A percentile compares a stretch with the other conserved stretches of the same genome.
phyloP scores from a whole-genome alignment of 2,797 vertebrate species.

The Premnoplex brunnescens region DNA sequence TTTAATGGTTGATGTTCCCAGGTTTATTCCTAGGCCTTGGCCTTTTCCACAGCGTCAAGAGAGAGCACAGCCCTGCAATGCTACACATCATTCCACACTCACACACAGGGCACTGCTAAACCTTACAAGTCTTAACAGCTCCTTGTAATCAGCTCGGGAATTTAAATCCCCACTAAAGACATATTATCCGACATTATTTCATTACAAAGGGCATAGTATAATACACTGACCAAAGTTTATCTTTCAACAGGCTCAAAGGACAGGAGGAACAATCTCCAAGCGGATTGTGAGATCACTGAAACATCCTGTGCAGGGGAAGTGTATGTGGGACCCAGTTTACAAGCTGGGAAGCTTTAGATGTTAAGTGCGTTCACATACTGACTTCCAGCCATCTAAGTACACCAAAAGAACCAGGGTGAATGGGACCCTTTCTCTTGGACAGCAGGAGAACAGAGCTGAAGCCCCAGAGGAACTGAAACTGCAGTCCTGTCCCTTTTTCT shows the following conservation, averaged over 20 bases:
- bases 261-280: background rate
- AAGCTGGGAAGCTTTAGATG: background rate
- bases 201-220: slow-evolving; percentile 70
- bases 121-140: background rate
- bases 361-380: background rate
- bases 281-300: background rate
- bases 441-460: background rate
- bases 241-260: slow-evolving; percentile 43
- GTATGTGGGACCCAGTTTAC: background rate
- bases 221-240: slow-evolving; percentile 63
- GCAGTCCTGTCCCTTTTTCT: background rate
- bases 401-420: fast-evolving
- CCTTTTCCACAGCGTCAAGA: background rate
- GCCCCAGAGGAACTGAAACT: background rate
- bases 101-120: background rate
- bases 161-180: slow-evolving; percentile 65
- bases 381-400: background rate
- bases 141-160: slow-evolving; percentile 58
- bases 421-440: background rate
- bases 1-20: background rate
- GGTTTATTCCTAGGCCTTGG: background rate
- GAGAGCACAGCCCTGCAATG: fast-evolving
- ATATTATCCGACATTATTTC: slow-evolving; percentile 56
- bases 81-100: background rate
- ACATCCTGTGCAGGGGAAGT: background rate